phyloP scores from a whole-genome alignment of 2,888 invertebrate genomes.

The Drosophila kokeensis region DNA sequence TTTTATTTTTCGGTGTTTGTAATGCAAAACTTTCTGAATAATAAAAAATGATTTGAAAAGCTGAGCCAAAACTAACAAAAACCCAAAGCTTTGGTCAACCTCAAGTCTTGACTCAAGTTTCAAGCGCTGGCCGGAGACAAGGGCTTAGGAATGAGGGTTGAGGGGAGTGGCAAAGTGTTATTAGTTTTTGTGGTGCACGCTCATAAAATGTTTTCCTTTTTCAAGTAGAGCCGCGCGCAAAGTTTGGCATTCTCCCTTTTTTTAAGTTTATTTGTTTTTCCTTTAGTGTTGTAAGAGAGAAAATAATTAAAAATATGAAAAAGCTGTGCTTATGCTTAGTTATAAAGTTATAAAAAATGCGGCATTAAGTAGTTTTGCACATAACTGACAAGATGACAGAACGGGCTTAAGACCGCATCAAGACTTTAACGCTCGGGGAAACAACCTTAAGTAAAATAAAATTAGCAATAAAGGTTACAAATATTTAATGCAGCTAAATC shows the following conservation, averaged over 20 bases:
- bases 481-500: background rate
- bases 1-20: constrained; percentile 33
- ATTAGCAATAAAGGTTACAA: too few relatives aligned
- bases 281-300: constrained; percentile 39
- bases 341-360: constrained; percentile 62
- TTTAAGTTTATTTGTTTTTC: constrained; percentile 31
- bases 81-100: constrained; percentile 61
- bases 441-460: background rate
- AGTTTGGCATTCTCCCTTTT: constrained; percentile 41
- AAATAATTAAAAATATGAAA: constrained; percentile 75
- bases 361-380: constrained; percentile 38
- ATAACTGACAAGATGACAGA: constrained; percentile 29
- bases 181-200: constrained; percentile 74
- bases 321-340: constrained; percentile 54
- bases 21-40: constrained; percentile 49
- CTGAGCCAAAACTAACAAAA: constrained; percentile 38
- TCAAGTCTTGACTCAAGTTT: constrained; percentile 69
- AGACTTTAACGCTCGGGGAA: constrained; percentile 22
- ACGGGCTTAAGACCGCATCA: constrained; percentile 20
- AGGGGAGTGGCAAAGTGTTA: constrained; percentile 65
- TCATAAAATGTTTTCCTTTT: constrained; percentile 71
- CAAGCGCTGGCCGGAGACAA: constrained; percentile 31
- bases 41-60: constrained; percentile 22
- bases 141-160: constrained; percentile 16
- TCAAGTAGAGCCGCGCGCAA: constrained; percentile 57